A percentile compares a stretch with the other conserved stretches of the same genome.
phyloP scores from a whole-genome alignment of 2,113 vertebrate genomes.

The Dolichallabes microphthalmus region DNA sequence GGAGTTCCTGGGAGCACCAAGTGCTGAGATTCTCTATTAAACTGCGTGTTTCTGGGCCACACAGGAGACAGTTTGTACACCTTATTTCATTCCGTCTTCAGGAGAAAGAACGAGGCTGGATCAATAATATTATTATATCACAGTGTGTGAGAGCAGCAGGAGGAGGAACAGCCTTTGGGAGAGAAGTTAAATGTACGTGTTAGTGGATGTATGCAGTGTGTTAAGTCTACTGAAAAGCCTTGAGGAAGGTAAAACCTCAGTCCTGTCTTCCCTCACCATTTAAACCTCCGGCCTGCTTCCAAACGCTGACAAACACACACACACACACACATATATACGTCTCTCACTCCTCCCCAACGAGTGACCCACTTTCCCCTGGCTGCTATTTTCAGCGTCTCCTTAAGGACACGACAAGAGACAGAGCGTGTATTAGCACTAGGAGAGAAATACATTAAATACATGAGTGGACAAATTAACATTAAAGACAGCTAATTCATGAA shows the following conservation, averaged over 20 bases:
- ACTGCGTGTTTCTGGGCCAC: neutral
- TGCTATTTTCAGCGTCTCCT: conserved; percentile 75
- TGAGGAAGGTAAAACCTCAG: neutral
- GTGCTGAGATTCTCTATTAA: neutral
- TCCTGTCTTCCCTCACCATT: neutral
- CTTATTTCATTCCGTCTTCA: neutral
- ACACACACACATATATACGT: neutral
- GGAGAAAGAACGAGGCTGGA: neutral
- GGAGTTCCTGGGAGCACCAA: too few species aligned
- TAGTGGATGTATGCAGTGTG: neutral
- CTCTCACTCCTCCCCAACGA: conserved; percentile 47
- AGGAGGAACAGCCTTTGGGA: neutral
- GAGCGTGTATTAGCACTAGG: conserved; percentile 38
- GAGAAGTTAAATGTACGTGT: neutral
- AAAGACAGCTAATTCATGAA: conserved; percentile 48
- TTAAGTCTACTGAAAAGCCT: conserved; percentile 1
- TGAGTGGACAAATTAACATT: neutral
- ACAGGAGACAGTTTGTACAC: neutral
- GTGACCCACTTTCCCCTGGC: conserved; percentile 72
- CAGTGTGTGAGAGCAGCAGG: neutral
- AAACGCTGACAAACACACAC: neutral
- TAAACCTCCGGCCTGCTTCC: conserved; percentile 1
- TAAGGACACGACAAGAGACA: conserved; percentile 59
- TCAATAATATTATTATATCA: conserved; percentile 4
- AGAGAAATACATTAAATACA: conserved; percentile 1